Evolutionary conservation across 1,140 invertebrate species (phyloP).

Genomic region (Nixonia krombeini): DNA sequence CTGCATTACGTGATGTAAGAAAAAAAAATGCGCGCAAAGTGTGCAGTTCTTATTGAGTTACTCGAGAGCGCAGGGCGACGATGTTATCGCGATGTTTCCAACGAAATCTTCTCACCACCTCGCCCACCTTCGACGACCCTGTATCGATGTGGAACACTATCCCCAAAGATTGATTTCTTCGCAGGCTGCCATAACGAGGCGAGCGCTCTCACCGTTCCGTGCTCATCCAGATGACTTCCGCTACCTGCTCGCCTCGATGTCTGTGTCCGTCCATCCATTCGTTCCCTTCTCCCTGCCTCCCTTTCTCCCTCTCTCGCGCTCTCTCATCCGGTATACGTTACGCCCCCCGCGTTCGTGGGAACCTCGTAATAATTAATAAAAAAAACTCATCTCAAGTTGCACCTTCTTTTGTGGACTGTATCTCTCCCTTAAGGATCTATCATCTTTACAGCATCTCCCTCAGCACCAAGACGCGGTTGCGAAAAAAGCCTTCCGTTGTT

Average conservation of each 20-base stretch:
- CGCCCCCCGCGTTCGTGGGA: conserved; percentile 71
- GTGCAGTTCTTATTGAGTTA: no score
- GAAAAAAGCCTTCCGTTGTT: conserved; percentile 47
- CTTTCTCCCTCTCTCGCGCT: no score
- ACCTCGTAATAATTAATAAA: conserved; percentile 70
- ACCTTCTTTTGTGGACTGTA: conserved; percentile 66
- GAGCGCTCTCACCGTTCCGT: conserved; percentile 58
- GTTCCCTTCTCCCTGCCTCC: conserved; percentile 31
- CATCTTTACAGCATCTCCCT: conserved; percentile 25
- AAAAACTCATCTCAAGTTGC: conserved; percentile 64
- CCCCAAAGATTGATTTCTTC: conserved; percentile 65
- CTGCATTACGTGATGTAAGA: no score
- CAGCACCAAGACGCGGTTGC: conserved; percentile 33
- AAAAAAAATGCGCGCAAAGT: no score
- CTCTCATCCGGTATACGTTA: conserved; percentile 53
- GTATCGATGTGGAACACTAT: conserved; percentile 59
- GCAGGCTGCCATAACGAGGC: conserved; percentile 55
- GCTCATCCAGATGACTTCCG: conserved; percentile 65
- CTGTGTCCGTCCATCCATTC: no score
- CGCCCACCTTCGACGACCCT: conserved; percentile 18
- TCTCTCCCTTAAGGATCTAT: conserved; percentile 67
- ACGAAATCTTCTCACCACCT: conserved; percentile 16
- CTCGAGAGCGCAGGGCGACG: no score
- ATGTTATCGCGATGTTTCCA: not conserved
- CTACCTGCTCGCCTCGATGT: conserved; percentile 63